Evolutionary conservation across 2,797 vertebrate species (phyloP), one percentile per base, ranked within the genome.

Genomic region (Ceryle rudis): DNA sequence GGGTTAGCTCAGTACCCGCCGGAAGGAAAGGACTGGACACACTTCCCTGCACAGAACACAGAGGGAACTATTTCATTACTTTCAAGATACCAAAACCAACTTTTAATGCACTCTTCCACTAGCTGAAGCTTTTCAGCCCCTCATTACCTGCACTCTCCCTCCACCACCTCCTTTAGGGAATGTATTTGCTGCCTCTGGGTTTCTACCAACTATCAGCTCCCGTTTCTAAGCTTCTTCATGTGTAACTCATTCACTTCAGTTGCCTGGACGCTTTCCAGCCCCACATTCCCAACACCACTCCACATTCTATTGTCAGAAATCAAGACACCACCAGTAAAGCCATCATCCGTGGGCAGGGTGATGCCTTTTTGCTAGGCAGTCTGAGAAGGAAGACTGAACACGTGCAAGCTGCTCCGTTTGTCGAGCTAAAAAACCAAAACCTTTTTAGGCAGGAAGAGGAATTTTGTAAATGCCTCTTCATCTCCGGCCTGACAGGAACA

Each of bases 361-460:
- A 19, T 2, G 2, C 9, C 8, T n/a, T 42, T 60, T 64, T n/a
- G 26, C 49, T 15, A 26, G 33, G 33, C 62, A 55, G 33, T 11
- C 46, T 39, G 33, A 61, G 70, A 39, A 61, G 16, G 33, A 31
- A 22, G 29, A 26, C 33, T 47, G 16, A 60, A 14, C 28, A 62
- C 1, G 0, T 25, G n/a, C 33, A 67, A 35, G 35, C 26, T 21
- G 15, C 33, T 62, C 55, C 14, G 35, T n/a, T 23, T 1, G 3
- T 28, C 10, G 19, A 28, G n/a, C 16, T 71, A 28, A 44, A 57
- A 70, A 77, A 49, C 5, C 26, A 70, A 58, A 71, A 44, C 35
- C 28, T 51, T 57, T 78, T 35, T 33, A 72, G 58, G 33, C 2
- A 4, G 28, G 15, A 64, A 42, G 1, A 42, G 26, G 42, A 69